A percentile compares a stretch with the other conserved stretches of the same genome.
Evolutionary conservation across 2,888 invertebrate genomes (phyloP).

Genomic region (Epicampocera succincta): DNA sequence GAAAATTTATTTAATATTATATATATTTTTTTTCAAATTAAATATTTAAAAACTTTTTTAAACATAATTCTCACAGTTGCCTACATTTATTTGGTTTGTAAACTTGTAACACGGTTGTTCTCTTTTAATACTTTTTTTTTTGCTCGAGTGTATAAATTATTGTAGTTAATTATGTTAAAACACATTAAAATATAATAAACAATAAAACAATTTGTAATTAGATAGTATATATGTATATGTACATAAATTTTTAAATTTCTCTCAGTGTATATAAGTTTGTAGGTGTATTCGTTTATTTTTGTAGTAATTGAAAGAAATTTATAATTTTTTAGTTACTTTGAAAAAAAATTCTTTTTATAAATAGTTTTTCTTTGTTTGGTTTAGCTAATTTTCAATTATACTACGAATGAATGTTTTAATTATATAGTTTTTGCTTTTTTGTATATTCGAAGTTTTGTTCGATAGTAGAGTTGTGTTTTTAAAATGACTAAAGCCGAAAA

Average conservation of each 20-base stretch:
- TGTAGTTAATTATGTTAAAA: constrained; percentile 15
- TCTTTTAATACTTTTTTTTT: constrained; percentile 47
- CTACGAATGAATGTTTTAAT: constrained; percentile 19
- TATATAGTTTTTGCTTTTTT: constrained; percentile 47
- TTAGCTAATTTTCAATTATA: constrained; percentile 64
- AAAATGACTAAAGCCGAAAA: constrained; percentile 47
- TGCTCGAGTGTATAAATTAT: constrained; percentile 19
- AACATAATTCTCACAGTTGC: constrained; percentile 43
- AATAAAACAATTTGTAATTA: constrained; percentile 19
- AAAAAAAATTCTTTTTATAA: constrained; percentile 22
- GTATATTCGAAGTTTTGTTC: constrained; percentile 70
- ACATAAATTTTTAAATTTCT: constrained; percentile 6
- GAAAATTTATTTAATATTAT: constrained; percentile 29
- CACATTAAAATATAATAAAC: constrained; percentile 6
- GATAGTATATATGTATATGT: not conserved
- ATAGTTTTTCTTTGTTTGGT: not conserved
- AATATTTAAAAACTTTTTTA: constrained; percentile 15
- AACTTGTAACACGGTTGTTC: constrained; percentile 45
- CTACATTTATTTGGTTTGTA: constrained; percentile 29
- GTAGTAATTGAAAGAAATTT: not conserved
- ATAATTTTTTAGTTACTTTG: constrained; percentile 21
- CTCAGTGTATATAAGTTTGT: not conserved
- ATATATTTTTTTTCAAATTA: constrained; percentile 23
- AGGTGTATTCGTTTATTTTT: constrained; percentile 32
- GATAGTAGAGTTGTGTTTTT: constrained; percentile 71